These are phyloP conservation scores for Pheosia tremula DNA, from an alignment of 2,888 invertebrate species.

Conservation along the genomic window DNA sequence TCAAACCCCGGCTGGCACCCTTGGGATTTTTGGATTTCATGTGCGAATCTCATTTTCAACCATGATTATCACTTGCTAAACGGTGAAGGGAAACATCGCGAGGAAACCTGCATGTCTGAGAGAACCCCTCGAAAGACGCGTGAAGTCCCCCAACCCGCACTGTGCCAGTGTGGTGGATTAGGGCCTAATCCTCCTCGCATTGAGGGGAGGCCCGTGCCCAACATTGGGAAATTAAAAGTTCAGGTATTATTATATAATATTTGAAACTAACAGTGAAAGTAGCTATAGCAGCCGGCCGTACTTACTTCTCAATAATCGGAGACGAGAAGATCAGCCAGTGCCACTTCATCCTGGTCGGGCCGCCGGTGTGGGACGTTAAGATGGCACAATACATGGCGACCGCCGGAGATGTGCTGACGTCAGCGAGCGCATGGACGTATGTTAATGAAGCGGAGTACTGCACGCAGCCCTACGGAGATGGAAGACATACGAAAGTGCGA, in stretches of 20 bases:
- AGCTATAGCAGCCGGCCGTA: conserved; percentile 85
- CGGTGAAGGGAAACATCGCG: too few species aligned
- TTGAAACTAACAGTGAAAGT: conserved; percentile 80
- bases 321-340: conserved; percentile 74
- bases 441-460: conserved; percentile 85
- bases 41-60: too few species aligned
- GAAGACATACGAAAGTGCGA: conserved; percentile 77
- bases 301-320: conserved; percentile 83
- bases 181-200: too few species aligned
- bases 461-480: conserved; percentile 80
- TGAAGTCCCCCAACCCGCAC: too few species aligned
- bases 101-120: too few species aligned
- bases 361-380: conserved; percentile 85
- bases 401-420: conserved; percentile 86
- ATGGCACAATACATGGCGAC: conserved; percentile 74
- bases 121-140: too few species aligned
- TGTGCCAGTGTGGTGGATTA: too few species aligned
- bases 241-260: too few species aligned
- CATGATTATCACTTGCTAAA: too few species aligned
- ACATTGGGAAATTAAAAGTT: too few species aligned
- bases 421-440: conserved; percentile 85
- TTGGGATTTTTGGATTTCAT: too few species aligned
- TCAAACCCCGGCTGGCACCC: too few species aligned
- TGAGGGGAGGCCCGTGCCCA: background rate
- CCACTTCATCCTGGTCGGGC: conserved; percentile 85